A percentile compares a stretch with the other conserved stretches of the same genome.
Evolutionary conservation across 2,113 vertebrate species (phyloP).

Genomic region (Scalopus aquaticus): DNA sequence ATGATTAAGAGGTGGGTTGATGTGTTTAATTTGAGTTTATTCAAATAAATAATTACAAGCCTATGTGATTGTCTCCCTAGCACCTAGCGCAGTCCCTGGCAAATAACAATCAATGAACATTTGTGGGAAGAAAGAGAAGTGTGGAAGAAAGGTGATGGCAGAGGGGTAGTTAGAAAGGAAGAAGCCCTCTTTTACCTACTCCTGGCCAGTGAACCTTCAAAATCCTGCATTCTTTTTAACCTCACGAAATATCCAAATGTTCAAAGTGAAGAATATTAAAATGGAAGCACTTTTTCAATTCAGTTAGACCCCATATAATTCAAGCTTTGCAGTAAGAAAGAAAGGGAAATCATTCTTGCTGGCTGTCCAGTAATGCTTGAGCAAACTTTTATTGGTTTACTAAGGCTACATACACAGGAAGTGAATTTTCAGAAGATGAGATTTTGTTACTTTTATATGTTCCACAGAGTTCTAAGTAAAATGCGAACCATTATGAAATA

Average conservation of each 20-base stretch:
- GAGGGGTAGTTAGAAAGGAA: not conserved
- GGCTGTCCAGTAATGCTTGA: not conserved
- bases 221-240: not conserved
- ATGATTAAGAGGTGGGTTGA: not conserved
- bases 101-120: not conserved
- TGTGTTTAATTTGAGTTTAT: not conserved
- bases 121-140: not conserved
- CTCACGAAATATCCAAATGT: slow-evolving; percentile 7
- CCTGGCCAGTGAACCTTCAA: not conserved
- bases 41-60: not conserved
- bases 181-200: not conserved
- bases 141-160: not conserved
- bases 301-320: slow-evolving; percentile 12
- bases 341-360: slow-evolving; percentile 13
- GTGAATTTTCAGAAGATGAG: slow-evolving; percentile 38
- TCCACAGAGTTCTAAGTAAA: not conserved
- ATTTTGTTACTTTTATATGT: slow-evolving; percentile 2
- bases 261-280: not conserved
- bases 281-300: slow-evolving; percentile 23
- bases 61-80: not conserved
- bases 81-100: not conserved
- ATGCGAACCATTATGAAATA: slow-evolving; percentile 39
- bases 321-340: slow-evolving; percentile 8
- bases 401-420: not conserved
- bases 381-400: slow-evolving; percentile 25